A percentile compares a stretch with the other conserved stretches of the same genome.
phyloP scores from a whole-genome alignment of 2,113 vertebrate species.

The Paramisgurnus dabryanus region DNA sequence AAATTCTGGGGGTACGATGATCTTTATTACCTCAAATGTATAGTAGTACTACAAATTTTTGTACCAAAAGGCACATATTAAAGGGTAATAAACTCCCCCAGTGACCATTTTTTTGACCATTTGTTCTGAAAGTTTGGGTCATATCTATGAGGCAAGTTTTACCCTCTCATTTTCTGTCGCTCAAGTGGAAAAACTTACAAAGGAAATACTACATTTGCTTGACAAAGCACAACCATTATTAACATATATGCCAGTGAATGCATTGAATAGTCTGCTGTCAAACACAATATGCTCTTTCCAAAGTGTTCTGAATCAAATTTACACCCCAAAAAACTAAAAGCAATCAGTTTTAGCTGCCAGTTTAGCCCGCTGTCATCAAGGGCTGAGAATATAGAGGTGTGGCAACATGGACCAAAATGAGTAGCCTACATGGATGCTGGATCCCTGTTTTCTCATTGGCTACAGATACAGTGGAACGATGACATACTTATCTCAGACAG shows the following conservation, averaged over 20 bases:
- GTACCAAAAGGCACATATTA: too few relatives aligned
- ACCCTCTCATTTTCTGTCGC: conserved; percentile 23
- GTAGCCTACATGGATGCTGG: conserved; percentile 56
- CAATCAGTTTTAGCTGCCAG: too few relatives aligned
- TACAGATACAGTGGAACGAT: conserved; percentile 65
- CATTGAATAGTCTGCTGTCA: neutral
- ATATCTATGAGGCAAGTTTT: neutral
- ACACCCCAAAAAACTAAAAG: too few relatives aligned
- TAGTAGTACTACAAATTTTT: too few relatives aligned
- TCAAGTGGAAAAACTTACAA: neutral
- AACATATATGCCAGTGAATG: neutral
- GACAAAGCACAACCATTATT: neutral
- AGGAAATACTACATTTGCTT: conserved; percentile 49
- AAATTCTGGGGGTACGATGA: conserved; percentile 14
- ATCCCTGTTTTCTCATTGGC: conserved; percentile 63
- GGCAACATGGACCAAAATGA: conserved; percentile 51
- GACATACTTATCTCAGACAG: conserved; percentile 54
- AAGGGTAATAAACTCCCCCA: too few relatives aligned
- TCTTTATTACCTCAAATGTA: neutral
- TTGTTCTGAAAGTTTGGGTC: neutral
- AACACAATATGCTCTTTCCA: neutral
- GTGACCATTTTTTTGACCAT: too few relatives aligned
- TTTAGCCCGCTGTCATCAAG: neutral
- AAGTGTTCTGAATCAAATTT: neutral
- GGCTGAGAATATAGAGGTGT: conserved; percentile 32